Conservation (phyloP, 2,888 invertebrate species). For the Drosophila anceps region DNA sequence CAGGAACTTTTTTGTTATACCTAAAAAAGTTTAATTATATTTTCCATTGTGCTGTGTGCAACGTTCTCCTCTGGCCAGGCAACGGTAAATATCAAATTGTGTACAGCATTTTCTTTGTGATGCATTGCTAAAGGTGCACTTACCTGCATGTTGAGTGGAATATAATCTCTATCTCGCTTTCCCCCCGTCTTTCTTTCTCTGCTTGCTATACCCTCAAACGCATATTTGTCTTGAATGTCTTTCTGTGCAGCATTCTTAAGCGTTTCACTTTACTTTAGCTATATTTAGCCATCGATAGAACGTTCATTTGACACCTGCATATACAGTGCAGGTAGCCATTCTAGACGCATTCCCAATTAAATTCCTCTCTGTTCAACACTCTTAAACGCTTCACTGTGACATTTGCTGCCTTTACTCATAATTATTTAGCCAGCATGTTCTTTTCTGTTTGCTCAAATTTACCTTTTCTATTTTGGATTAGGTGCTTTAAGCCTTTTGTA, state of each 20-base stretch:
- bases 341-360: not conserved
- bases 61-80: not conserved
- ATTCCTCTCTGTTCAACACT: not conserved
- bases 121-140: not conserved
- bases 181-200: not conserved
- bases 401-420: constrained; percentile 11
- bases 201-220: not conserved
- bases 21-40: not conserved
- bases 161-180: not conserved
- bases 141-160: not conserved
- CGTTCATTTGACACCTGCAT: not conserved
- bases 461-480: constrained; percentile 36
- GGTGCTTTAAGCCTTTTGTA: constrained; percentile 48
- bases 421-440: constrained; percentile 8
- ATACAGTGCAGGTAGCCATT: not conserved
- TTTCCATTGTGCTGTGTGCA: not conserved
- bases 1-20: not conserved
- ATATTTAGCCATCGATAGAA: not conserved
- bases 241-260: not conserved
- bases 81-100: not conserved
- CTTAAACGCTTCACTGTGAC: not conserved
- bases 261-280: not conserved
- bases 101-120: not conserved
- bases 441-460: not conserved
- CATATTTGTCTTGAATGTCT: not conserved